Evolutionary conservation across 1,140 invertebrate genomes (phyloP), one percentile per base, ranked within the genome.

Genomic region (Danaus plexippus): DNA sequence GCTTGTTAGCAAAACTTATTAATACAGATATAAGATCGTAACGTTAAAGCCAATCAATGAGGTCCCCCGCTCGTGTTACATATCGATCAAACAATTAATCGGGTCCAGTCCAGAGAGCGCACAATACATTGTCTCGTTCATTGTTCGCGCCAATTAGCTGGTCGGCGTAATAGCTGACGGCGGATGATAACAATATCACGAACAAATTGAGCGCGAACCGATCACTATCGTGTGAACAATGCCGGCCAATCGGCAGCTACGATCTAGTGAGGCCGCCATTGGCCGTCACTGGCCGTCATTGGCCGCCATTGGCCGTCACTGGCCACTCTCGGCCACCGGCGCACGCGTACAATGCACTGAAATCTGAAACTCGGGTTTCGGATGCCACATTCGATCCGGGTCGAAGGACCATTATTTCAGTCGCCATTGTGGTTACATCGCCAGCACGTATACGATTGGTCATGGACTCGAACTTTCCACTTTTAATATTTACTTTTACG

Each of bases 121-220:
- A 53, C 54, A 43, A 40, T 13, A 32, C 22, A 52, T 59, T 60
- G 61, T 57, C 57, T 50, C 40, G 49, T 46, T 12, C 61, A 58
- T 62, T 66, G 61, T 66, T 54, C 57, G 41, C 48, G 13, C 32
- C 59, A 75, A 73, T 73, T 73, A 70, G 65, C 48, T 56, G 61
- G 5, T 63, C 71, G 51, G 54, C 59, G 60, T 75, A 75, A 77
- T 75, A 71, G 75, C 61, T 61, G 63, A 43, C 22, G 22, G 22
- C 22, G 22, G 22, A 32, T 32, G 54, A 55, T 55, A 55, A 49
- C 32, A 42, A 47, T 65, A 75, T 77, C 71, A 68, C 41, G 59
- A 69, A 69, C 73, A 72, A 74, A 78, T 75, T 75, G 68, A 71
- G 59, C 71, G 75, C 61, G 66, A 74, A 75, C 67, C 66, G 67